A percentile compares a stretch with the other conserved stretches of the same genome.
These are phyloP conservation scores for Ectropis crepuscularia DNA, from an alignment of 2,888 invertebrate genomes.

Conservation along the genomic window DNA sequence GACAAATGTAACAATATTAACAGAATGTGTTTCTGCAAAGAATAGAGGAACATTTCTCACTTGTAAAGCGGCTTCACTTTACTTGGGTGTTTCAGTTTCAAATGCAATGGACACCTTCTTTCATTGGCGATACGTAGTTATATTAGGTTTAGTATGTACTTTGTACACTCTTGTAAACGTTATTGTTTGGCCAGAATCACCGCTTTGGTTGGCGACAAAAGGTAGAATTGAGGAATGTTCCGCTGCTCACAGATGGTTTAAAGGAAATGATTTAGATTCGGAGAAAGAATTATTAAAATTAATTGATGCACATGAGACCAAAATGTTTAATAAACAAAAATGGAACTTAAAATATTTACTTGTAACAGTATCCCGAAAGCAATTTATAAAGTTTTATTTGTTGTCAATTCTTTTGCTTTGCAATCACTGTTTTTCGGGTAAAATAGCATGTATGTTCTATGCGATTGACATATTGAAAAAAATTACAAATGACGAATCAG, in stretches of 20 bases:
- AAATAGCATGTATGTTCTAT: too few relatives aligned
- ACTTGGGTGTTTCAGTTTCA: conserved; percentile 49
- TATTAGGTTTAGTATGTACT: conserved; percentile 40
- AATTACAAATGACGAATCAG: too few relatives aligned
- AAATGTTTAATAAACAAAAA: conserved; percentile 4
- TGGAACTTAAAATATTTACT: not conserved
- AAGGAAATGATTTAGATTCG: conserved; percentile 47
- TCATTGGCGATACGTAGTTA: conserved; percentile 44
- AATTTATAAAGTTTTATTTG: too few relatives aligned
- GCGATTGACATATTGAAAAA: too few relatives aligned
- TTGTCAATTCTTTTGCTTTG: too few relatives aligned
- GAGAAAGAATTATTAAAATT: conserved; percentile 50
- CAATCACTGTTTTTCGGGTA: too few relatives aligned
- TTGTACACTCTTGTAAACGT: conserved; percentile 37
- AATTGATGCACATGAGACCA: conserved; percentile 39
- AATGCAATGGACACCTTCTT: conserved; percentile 50
- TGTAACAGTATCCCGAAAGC: conserved; percentile 1
- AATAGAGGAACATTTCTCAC: conserved; percentile 50
- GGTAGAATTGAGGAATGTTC: conserved; percentile 51
- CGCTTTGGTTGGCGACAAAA: conserved; percentile 56
- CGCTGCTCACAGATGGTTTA: conserved; percentile 48
- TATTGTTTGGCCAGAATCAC: conserved; percentile 51
- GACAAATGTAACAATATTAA: conserved; percentile 36
- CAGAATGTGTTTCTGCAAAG: conserved; percentile 49
- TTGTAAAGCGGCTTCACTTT: conserved; percentile 47